A percentile compares a stretch with the other conserved stretches of the same genome.
phyloP scores from a whole-genome alignment of 2,113 vertebrate genomes.

The Motacilla tschutschensis region DNA sequence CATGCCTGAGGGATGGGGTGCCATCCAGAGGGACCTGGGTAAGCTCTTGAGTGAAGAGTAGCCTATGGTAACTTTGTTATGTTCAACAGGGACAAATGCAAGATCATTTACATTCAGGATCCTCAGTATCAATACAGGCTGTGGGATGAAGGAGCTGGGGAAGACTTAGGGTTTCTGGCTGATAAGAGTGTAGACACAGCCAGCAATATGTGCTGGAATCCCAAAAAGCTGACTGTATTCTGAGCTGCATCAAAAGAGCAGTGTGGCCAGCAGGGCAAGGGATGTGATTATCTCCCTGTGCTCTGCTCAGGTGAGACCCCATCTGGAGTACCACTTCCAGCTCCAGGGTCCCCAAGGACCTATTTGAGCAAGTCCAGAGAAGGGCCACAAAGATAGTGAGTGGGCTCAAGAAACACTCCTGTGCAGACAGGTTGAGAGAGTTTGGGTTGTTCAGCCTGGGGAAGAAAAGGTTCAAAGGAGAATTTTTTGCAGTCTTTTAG shows the following conservation, averaged over 20 bases:
- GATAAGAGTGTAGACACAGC: not conserved
- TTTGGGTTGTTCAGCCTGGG: not conserved
- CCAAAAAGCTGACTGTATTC: fast-evolving
- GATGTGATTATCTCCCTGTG: not conserved
- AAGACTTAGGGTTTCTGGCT: not conserved
- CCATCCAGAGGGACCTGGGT: not conserved
- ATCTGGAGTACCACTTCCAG: not conserved
- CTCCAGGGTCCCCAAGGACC: not conserved
- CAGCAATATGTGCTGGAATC: not conserved
- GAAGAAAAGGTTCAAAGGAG: not conserved
- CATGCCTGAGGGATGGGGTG: not conserved
- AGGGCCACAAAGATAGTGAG: not conserved
- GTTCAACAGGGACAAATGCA: not conserved
- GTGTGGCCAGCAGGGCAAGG: not conserved
- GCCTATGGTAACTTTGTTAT: not conserved
- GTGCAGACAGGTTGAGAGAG: not conserved
- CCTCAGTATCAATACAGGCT: not conserved
- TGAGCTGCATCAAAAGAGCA: not conserved
- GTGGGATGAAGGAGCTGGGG: not conserved
- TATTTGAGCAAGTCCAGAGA: not conserved
- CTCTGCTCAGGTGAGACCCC: not conserved
- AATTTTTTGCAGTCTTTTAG: not conserved
- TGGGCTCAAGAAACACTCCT: not conserved
- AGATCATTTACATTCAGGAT: not conserved
- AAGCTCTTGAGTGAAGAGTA: not conserved